These are phyloP conservation scores for Brachyalestes nurse DNA, from an alignment of 2,797 vertebrate species.

Conservation along the genomic window DNA sequence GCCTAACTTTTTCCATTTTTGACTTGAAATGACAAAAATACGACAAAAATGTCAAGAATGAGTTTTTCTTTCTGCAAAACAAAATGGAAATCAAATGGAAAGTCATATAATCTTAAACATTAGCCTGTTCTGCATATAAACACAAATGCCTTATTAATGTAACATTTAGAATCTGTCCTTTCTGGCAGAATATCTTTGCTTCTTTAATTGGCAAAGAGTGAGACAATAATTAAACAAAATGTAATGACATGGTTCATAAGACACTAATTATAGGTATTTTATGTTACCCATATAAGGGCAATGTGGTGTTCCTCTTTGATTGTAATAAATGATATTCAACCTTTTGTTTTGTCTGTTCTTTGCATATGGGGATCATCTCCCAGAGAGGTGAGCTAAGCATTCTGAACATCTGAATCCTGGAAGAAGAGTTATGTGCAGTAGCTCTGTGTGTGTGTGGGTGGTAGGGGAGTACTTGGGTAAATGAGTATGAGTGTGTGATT, in stretches of 20 bases:
- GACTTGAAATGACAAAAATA: too few species aligned
- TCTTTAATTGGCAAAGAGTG: too few species aligned
- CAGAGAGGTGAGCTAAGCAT: background rate
- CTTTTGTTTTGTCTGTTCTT: background rate
- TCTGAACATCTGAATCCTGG: background rate
- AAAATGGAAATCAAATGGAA: too few species aligned
- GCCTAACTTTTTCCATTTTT: too few species aligned
- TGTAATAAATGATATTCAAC: background rate
- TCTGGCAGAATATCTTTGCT: too few species aligned
- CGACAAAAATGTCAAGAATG: too few species aligned
- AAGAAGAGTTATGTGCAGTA: conserved; percentile 1
- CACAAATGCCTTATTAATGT: too few species aligned
- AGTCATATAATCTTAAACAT: too few species aligned
- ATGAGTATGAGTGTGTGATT: conserved; percentile 8
- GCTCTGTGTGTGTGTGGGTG: background rate
- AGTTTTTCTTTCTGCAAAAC: too few species aligned
- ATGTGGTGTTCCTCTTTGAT: background rate
- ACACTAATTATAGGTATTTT: background rate
- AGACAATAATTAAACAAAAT: background rate
- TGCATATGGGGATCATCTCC: background rate
- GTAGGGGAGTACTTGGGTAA: background rate
- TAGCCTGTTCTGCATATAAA: too few species aligned
- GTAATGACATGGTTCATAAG: background rate
- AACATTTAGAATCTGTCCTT: too few species aligned
- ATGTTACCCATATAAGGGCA: too few species aligned